Evolutionary conservation across 2,113 vertebrate genomes (phyloP), one percentile per base, ranked within the genome.

Genomic region (Dasyurus viverrinus): DNA sequence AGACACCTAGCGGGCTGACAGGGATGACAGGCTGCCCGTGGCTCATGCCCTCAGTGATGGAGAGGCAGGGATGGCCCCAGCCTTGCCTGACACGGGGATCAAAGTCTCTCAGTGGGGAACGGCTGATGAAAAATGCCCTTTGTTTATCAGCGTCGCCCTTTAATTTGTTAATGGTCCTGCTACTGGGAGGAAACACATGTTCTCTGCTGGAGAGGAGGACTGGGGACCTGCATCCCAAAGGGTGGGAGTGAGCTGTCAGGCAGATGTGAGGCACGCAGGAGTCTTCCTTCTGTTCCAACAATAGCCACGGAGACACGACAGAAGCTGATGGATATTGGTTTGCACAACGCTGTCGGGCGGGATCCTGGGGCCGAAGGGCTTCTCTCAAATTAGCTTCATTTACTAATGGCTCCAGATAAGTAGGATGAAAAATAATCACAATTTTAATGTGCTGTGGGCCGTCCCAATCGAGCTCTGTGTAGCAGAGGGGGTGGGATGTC

Each of bases 91-190:
- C 68, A 84, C 7, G 36, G n/a, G 68, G n/a, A 84, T 84, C 68
- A 84, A 84, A 84, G 68, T 42, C 68, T 42, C 68, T 23, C 68
- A 42, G 68, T 84, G 68, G n/a, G 68, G 68, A 84, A 42, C 22
- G n/a, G 68, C 42, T 84, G 68, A 84, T 84, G 68, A 84, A 84
- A 84, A 84, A 84, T 84, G 68, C 68, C 68, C 68, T 84, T 84
- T 84, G 68, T 84, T 84, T 84, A 84, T n/a, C 68, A 42, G 22
- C 68, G 16, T 84, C 68, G 42, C n/a, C 68, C 68, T 84, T 84
- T 84, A 84, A 84, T 84, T 84, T 84, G 68, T 84, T 84, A 84
- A 84, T 84, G 68, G 68, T 10, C 19, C 68, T 22, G 68, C 68
- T 84, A 7, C 68, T 2, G 68, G 68, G 68, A 84, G 68, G n/a